Evolutionary conservation across 2,113 vertebrate genomes (phyloP), one percentile per base, ranked within the genome.

Genomic region (Uria lomvia): DNA sequence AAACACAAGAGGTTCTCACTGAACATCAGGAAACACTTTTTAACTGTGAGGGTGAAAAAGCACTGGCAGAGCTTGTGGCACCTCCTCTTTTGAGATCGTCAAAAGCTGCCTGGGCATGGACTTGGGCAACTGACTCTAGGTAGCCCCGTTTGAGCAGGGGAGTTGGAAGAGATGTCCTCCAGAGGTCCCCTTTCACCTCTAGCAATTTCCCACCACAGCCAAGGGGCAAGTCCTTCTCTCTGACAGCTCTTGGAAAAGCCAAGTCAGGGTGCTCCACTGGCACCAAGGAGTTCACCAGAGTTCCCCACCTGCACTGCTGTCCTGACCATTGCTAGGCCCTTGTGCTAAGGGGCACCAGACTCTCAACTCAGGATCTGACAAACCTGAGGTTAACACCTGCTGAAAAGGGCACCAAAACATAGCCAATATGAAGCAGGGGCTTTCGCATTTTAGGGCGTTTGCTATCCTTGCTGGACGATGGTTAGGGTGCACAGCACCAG

Each of bases 381-480:
- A 68, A 34, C 47, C 24, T 32, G 9, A 78, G 5, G 26, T n/a
- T 52, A 63, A 66, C 3, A 8, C 19, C 16, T 42, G 18, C 21
- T 32, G 53, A 34, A 52, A 77, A 74, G 55, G 12, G 3, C 55
- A 91, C 5, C 26, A 81, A 38, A 56, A 42, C 5, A 19, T 2
- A 13, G 22, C 17, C 38, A 62, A 49, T 2, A 45, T 16, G 7
- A 73, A 49, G 16, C 2, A 63, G n/a, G 20, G 8, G 16, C 15
- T 27, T 72, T 59, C 15, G 27, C 3, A 1, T 5, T 68, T 23
- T 26, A 0, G 1, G 5, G 8, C n/a, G 8, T 42, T 15, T 30
- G 6, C 26, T 7, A 2, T 32, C 30, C 8, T 68, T 2, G 2
- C 20, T 11, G 5, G 27, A 30, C 12, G 5, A 8, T 7, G 15